Conservation (phyloP, 2,797 vertebrate genomes). For the Scolopax bukidnonensis region DNA sequence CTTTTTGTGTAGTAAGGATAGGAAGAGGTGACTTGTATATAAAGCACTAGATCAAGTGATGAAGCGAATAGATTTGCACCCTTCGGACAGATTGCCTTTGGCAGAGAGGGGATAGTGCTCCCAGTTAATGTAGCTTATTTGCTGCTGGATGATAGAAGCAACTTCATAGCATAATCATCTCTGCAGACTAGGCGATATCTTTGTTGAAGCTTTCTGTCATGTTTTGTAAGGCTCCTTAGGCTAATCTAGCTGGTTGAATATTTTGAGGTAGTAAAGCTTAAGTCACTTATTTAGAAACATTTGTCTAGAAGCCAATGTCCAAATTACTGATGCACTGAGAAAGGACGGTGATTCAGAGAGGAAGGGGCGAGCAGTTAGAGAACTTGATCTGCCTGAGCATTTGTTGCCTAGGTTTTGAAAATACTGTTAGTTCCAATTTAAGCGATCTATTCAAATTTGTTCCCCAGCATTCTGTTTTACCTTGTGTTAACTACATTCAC, state of each 20-base stretch:
- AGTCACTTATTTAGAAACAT: background rate
- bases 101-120: background rate
- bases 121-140: rapidly evolving
- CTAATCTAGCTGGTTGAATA: background rate
- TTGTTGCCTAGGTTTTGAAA: constrained; percentile 2
- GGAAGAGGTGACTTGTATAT: background rate
- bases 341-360: background rate
- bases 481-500: background rate
- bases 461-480: constrained; percentile 18
- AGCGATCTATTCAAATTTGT: background rate
- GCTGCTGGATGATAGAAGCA: background rate
- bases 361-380: background rate
- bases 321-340: background rate
- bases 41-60: background rate
- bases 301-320: background rate
- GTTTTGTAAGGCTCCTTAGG: background rate
- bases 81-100: background rate
- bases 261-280: background rate
- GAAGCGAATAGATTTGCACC: background rate
- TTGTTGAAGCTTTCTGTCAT: background rate
- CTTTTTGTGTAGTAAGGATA: too few relatives aligned
- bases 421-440: background rate
- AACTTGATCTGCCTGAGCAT: background rate
- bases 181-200: background rate
- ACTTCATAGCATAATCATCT: background rate